Evolutionary conservation across 2,888 invertebrate genomes (phyloP).

Genomic region (Brachylomia viminalis): DNA sequence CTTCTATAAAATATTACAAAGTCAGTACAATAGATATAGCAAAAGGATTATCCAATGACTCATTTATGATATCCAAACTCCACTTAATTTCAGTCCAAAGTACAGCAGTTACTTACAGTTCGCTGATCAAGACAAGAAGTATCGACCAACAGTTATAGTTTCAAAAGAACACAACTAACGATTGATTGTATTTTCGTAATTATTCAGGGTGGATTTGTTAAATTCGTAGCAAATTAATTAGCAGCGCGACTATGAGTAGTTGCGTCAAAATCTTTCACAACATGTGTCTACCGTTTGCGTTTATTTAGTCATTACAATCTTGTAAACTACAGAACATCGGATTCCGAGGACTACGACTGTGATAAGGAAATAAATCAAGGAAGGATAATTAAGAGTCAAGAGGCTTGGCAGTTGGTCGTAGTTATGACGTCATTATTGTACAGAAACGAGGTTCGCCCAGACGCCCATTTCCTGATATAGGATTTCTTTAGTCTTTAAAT

Average conservation of each 20-base stretch:
- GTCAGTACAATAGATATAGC: slow-evolving; percentile 13
- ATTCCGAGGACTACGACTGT: background rate
- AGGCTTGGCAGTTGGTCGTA: slow-evolving; percentile 8
- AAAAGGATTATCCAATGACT: slow-evolving; percentile 22
- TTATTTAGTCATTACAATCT: background rate
- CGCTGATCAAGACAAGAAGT: slow-evolving; percentile 12
- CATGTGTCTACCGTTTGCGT: background rate
- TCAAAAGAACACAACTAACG: slow-evolving; percentile 15
- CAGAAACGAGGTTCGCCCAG: slow-evolving; percentile 2
- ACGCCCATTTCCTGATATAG: slow-evolving; percentile 37
- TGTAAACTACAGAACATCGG: background rate
- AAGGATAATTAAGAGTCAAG: slow-evolving; percentile 41
- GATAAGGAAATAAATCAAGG: slow-evolving; percentile 36
- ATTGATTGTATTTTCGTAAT: slow-evolving; percentile 51
- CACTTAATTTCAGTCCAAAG: background rate
- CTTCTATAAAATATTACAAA: slow-evolving; percentile 5
- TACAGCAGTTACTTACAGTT: slow-evolving; percentile 13
- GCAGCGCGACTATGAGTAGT: slow-evolving; percentile 27
- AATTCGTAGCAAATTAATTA: slow-evolving; percentile 62
- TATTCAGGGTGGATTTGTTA: slow-evolving; percentile 52
- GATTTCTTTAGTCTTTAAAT: slow-evolving; percentile 36
- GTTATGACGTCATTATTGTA: slow-evolving; percentile 27
- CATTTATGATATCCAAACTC: background rate
- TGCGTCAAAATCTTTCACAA: slow-evolving; percentile 61
- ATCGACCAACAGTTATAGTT: slow-evolving; percentile 8